Base-by-base conservation (phyloP, 2,888 invertebrate species). In the Cephus pygmeus region DNA sequence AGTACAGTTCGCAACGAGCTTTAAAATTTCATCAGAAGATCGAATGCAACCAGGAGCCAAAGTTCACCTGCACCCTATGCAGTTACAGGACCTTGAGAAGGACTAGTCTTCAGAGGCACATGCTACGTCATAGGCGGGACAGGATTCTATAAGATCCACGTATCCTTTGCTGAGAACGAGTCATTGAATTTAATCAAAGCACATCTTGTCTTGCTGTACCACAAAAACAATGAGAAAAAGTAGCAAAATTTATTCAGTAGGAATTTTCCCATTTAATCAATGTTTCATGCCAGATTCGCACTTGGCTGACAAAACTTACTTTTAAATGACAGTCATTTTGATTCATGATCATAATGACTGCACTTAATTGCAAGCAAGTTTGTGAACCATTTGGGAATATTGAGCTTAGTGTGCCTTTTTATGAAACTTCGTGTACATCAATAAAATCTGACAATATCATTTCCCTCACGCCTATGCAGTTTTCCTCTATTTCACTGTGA, bases 31-130 rank as follows among this genome's bases (percentile, higher is more conserved):
- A 89, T 81, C 85, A 85, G 75, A 83, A 79, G 73, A 83, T 84
- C 79, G 88, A 89, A 74, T 88, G 88, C 75, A 87, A 86, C 73
- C 80, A 80, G 30, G 85, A 88, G 71, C 86, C 87, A 11, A 85
- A 85, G 76, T 86, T 85, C 73, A 81, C 76, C 75, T 91, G 90
- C 79, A 83, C 83, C 34, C 80, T 86, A 34, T 91, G 91, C 80
- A 81, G 76, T 40, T 89, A 89, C 81, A 85, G 82, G 79, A 85
- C 88, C 4, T 80, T 85, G 76, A 80, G 89, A 69, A 88, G 86
- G 79, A 85, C 87, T 12, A 85, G 87, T 79, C 84, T 90, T 12
- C 82, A 84, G 75, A 84, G 88, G 69, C 89, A 90, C 79, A 86
- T 87, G 81, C 82, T 83, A 30, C 79, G 84, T 3, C 86, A 85